Evolutionary conservation across 1,140 invertebrate species (phyloP), one percentile per base, ranked within the genome.

Genomic region (Plodia interpunctella): DNA sequence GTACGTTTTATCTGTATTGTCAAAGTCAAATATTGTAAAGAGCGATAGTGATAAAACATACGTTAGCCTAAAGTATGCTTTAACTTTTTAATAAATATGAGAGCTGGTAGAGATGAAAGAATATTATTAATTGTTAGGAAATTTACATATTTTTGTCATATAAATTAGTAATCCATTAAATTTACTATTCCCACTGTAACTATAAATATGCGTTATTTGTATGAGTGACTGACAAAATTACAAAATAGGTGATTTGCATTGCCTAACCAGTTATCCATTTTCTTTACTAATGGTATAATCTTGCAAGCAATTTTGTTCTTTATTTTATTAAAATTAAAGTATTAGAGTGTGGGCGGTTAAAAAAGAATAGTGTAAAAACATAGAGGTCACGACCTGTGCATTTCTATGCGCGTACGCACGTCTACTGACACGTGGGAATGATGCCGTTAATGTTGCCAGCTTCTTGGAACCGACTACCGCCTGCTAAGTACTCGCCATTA

Each of bases 381-480:
- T 17, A 21, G 9, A 30, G 68, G 64, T 70, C 68, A 64, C 62
- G 65, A 70, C 64, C 68, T n/a, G 51, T 53, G 51, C 51, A 53
- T 53, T 53, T 53, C 51, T 21, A 53, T 53, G 51, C 51, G 51
- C 19, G 51, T 53, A 53, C 51, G 51, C 51, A 53, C 19, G 10
- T 25, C 2, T n/a, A 20, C 20, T 20, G 18, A 51, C 49, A 51
- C 51, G 51, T 53, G 51, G 51, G 51, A 53, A 53, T 53, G 20
- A 21, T 25, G 21, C 51, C 13, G 21, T 25, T 53, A 53, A 53
- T 53, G 51, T 53, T 44, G 19, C 6, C 51, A 25, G 51, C 13
- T 53, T 53, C 51, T 25, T 13, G 21, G 51, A 53, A 53, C 10
- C 15, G 17, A 17, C 51, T 53, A 53, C 51, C 21, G 51, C 21